Base-by-base conservation (phyloP, 2,888 invertebrate genomes). In the Drosophila trichaetosa region DNA sequence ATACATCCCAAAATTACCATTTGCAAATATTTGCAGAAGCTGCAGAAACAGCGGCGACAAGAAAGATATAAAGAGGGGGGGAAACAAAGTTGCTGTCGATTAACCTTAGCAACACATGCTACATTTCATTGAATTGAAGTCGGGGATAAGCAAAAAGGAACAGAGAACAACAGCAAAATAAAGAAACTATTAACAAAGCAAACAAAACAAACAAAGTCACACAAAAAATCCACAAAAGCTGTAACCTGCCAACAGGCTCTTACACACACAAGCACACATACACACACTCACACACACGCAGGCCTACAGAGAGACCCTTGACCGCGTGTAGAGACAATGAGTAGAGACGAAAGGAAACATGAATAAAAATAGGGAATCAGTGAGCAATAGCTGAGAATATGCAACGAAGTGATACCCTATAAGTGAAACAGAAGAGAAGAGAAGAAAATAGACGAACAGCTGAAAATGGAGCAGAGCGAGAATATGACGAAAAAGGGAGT, bases 131-230 rank as follows among this genome's bases (percentile, higher is more conserved):
- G 73, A 72, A 82, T 83, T 79, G 72, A 64, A 59, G 76, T 49
- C 66, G n/a, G 65, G 67, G 77, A 29, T 18, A 57, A 65, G 56
- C 48, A 59, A 29, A 29, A 33, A 33, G 34, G 24, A 53, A 38
- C 51, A 8, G 31, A 64, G 31, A 61, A 49, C n/a, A 42, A 52
- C 40, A 61, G 38, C 36, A 27, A 51, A 64, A 54, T 54, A 49
- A 42, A n/a, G 49, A 73, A 76, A 84, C 82, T 87, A 84, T 84
- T 69, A 87, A 69, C 73, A 79, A 78, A 80, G 62, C 65, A 78
- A 83, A 66, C 75, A 76, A 80, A 64, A 64, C 63, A 72, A 71
- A 62, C 68, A 66, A 65, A 69, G 56, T 34, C 66, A 72, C 69
- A 63, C 65, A 56, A 83, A 64, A 69, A 49, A 48, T 49, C 62